A percentile compares a stretch with the other conserved stretches of the same genome.
Conservation (phyloP, 2,113 vertebrate species). For the Phrynosoma blainvillii region DNA sequence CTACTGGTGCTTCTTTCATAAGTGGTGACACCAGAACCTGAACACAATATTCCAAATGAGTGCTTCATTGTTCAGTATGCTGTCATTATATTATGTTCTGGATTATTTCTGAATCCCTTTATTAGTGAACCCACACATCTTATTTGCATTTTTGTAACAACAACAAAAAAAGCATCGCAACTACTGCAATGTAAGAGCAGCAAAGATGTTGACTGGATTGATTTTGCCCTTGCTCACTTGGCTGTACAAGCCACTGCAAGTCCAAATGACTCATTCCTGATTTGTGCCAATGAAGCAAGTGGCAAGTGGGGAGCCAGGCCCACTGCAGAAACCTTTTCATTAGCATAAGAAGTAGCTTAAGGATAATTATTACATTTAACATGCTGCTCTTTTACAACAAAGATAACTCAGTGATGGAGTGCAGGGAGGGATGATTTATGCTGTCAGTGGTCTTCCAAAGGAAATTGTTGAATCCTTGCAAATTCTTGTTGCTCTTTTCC, state of each 20-base stretch:
- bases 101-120: conserved; percentile 76
- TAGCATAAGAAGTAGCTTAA: conserved; percentile 24
- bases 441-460: not conserved
- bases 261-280: conserved; percentile 42
- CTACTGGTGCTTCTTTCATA: conserved; percentile 33
- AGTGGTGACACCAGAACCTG: conserved; percentile 42
- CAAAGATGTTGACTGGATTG: conserved; percentile 49
- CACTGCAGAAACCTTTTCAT: conserved; percentile 39
- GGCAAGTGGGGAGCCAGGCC: conserved; percentile 4
- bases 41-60: conserved; percentile 49
- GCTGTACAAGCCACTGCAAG: conserved; percentile 26
- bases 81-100: conserved; percentile 65
- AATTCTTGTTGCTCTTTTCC: not conserved
- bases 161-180: conserved; percentile 57
- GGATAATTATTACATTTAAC: conserved; percentile 3
- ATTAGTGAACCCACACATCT: conserved; percentile 73
- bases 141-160: conserved; percentile 75
- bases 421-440: not conserved
- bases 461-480: not conserved
- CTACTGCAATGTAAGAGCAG: conserved; percentile 54
- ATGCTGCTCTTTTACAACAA: not conserved
- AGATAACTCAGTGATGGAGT: not conserved
- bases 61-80: conserved; percentile 68
- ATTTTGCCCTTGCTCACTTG: conserved; percentile 41
- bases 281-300: conserved; percentile 33